phyloP scores from a whole-genome alignment of 2,113 vertebrate genomes.

The Salvelinus fontinalis region DNA sequence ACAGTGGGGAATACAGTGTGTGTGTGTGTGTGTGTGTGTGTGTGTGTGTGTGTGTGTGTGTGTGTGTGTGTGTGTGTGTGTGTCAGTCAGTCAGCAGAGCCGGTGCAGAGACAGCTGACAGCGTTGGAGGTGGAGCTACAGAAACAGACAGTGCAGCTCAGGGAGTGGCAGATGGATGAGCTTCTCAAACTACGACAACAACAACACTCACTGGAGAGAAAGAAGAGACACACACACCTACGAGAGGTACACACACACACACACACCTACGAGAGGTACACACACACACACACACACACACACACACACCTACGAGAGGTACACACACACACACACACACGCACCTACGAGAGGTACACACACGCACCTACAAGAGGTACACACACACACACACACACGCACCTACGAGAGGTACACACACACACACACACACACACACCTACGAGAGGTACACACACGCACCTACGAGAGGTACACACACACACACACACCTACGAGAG shows the following conservation, averaged over 20 bases:
- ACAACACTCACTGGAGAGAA: slow-evolving; percentile 71
- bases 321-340: background rate
- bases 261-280: background rate
- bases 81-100: slow-evolving; percentile 60
- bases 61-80: slow-evolving; percentile 2
- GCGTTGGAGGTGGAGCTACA: slow-evolving; percentile 67
- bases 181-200: slow-evolving; percentile 75
- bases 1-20: too few relatives aligned
- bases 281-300: too few relatives aligned
- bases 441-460: too few relatives aligned
- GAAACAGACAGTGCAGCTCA: slow-evolving; percentile 67
- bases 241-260: background rate
- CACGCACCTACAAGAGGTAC: too few relatives aligned
- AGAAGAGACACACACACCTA: slow-evolving; percentile 56
- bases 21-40: too few relatives aligned
- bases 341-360: too few relatives aligned
- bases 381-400: too few relatives aligned
- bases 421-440: too few relatives aligned
- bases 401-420: too few relatives aligned
- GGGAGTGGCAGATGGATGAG: slow-evolving; percentile 76
- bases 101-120: slow-evolving; percentile 52
- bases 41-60: slow-evolving; percentile 7
- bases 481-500: too few relatives aligned
- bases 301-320: background rate
- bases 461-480: too few relatives aligned